These are phyloP conservation scores for Bellardia pandia DNA, from an alignment of 2,888 invertebrate genomes.

Conservation along the genomic window DNA sequence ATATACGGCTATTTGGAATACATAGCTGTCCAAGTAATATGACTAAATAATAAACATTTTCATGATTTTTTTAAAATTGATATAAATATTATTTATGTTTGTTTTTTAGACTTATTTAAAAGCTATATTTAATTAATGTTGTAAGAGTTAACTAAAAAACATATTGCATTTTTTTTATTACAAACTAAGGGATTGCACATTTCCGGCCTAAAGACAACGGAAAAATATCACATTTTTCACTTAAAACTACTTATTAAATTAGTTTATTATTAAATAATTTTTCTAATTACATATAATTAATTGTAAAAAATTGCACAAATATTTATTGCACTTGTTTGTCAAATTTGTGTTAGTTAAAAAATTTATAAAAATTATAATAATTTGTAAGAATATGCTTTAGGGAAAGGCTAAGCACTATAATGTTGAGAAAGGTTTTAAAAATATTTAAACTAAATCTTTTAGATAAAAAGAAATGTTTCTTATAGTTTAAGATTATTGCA, in stretches of 20 bases:
- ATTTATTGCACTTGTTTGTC: slow-evolving; percentile 62
- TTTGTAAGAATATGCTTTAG: too few species aligned
- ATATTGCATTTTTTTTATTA: slow-evolving; percentile 66
- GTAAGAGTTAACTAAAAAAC: slow-evolving; percentile 13
- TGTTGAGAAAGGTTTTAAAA: too few species aligned
- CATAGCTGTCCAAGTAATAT: slow-evolving; percentile 74
- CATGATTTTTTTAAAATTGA: neutral
- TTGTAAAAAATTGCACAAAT: slow-evolving; percentile 56
- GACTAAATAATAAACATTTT: slow-evolving; percentile 40
- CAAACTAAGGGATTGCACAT: slow-evolving; percentile 82
- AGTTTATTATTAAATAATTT: too few species aligned
- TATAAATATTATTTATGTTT: neutral
- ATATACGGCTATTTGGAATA: slow-evolving; percentile 75
- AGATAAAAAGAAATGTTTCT: too few species aligned
- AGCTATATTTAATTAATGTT: slow-evolving; percentile 3
- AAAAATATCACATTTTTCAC: slow-evolving; percentile 84
- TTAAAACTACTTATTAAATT: slow-evolving; percentile 72
- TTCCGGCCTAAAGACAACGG: slow-evolving; percentile 83
- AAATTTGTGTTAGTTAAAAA: neutral
- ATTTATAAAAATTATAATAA: too few species aligned
- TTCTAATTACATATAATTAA: slow-evolving; percentile 14
- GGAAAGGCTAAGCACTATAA: too few species aligned
- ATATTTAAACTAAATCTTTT: too few species aligned
- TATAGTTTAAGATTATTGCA: too few species aligned
- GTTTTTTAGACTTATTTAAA: too few species aligned